phyloP scores from a whole-genome alignment of 2,113 vertebrate species.

The Uropsilus gracilis region DNA sequence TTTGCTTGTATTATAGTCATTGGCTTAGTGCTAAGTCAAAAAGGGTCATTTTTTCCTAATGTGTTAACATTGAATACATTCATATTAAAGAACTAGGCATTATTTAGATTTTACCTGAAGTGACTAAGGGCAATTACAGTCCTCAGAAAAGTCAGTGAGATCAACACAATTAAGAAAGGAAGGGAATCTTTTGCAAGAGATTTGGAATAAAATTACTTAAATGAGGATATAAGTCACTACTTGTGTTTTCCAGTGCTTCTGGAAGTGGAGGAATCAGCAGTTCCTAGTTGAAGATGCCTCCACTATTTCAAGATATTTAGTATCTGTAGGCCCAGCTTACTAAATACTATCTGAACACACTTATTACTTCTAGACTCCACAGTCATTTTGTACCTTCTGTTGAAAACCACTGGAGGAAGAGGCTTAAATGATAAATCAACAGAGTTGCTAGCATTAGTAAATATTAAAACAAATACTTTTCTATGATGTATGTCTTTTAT shows the following conservation, averaged over 20 bases:
- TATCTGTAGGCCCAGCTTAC: neutral
- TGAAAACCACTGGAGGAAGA: neutral
- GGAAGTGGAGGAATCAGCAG: neutral
- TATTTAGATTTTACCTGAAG: neutral
- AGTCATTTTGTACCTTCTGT: neutral
- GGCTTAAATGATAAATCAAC: neutral
- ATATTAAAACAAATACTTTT: neutral
- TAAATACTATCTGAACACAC: neutral
- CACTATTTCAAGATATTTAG: neutral
- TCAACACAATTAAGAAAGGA: neutral
- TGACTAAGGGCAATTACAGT: neutral
- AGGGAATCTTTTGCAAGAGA: neutral
- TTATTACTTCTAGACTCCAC: neutral
- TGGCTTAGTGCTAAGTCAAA: neutral
- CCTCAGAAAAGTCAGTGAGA: neutral
- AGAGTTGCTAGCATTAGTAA: neutral
- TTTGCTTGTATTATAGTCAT: neutral
- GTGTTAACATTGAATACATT: neutral
- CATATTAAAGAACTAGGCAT: neutral
- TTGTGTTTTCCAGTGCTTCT: neutral
- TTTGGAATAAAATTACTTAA: neutral
- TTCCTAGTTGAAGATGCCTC: neutral
- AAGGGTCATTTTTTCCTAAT: neutral
- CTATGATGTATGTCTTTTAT: neutral
- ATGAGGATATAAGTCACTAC: neutral